Conservation (phyloP, 2,113 vertebrate species). For the Brienomyrus longianalis region DNA sequence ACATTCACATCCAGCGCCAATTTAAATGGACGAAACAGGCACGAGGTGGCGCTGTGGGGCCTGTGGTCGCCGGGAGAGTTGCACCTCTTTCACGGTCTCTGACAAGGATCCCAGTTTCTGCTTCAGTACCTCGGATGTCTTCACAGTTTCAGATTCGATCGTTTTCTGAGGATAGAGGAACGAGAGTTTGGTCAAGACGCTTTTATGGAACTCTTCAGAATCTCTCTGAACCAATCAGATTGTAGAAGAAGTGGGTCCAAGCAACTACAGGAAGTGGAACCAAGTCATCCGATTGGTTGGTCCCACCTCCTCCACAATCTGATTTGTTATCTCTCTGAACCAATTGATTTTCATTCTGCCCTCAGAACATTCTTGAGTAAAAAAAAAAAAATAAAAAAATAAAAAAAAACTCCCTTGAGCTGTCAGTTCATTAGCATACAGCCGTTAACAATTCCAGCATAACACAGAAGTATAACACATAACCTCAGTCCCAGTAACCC, state of each 20-base stretch:
- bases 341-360: too few species aligned
- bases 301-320: too few species aligned
- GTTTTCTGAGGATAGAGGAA: constrained; percentile 67
- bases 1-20: not conserved
- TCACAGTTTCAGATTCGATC: constrained; percentile 88
- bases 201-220: not conserved
- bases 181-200: not conserved
- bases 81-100: constrained; percentile 86
- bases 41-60: not conserved
- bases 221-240: too few species aligned
- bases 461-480: not conserved
- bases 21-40: not conserved
- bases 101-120: constrained; percentile 80
- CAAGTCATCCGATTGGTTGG: too few species aligned
- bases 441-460: not conserved
- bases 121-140: constrained; percentile 81
- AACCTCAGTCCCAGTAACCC: not conserved
- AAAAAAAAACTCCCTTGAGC: too few species aligned
- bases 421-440: not conserved
- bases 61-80: not conserved
- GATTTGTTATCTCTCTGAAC: too few species aligned
- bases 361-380: too few species aligned
- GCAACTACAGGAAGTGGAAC: too few species aligned
- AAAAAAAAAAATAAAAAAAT: too few species aligned
- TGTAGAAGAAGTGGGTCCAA: too few species aligned